A percentile compares a stretch with the other conserved stretches of the same genome.
Evolutionary conservation across 2,113 vertebrate genomes (phyloP).

Genomic region (Mormoops blainvillei): DNA sequence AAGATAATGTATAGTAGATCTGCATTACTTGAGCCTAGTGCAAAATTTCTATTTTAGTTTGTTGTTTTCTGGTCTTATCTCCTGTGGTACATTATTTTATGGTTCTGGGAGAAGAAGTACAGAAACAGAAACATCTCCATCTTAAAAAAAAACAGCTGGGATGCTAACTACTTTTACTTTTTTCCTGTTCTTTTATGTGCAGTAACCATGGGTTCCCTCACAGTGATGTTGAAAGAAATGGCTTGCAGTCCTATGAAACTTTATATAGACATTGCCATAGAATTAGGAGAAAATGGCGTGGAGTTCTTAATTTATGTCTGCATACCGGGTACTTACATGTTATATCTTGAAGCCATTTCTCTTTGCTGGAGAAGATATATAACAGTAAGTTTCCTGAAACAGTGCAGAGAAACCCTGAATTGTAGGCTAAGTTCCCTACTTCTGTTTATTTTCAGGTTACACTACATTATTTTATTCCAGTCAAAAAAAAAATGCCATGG

Average conservation of each 20-base stretch:
- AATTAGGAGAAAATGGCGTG: slow-evolving; percentile 16
- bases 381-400: not conserved
- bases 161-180: slow-evolving; percentile 39
- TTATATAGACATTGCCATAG: not conserved
- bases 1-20: slow-evolving; percentile 3
- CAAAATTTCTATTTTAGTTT: slow-evolving; percentile 32
- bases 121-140: slow-evolving; percentile 28
- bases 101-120: not conserved
- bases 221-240: not conserved
- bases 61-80: not conserved
- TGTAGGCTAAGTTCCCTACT: not conserved
- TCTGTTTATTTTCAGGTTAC: not conserved
- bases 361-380: not conserved
- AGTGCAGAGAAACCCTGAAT: not conserved
- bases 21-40: not conserved
- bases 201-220: not conserved
- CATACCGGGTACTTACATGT: not conserved
- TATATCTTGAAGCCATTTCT: not conserved
- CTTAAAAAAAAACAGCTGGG: not conserved
- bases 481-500: not conserved
- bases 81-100: slow-evolving; percentile 20
- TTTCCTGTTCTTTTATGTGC: not conserved
- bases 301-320: not conserved
- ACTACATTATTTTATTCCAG: not conserved
- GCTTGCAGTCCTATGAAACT: not conserved